Evolutionary conservation across 2,797 vertebrate genomes (phyloP).

Genomic region (Dermochelys coriacea): DNA sequence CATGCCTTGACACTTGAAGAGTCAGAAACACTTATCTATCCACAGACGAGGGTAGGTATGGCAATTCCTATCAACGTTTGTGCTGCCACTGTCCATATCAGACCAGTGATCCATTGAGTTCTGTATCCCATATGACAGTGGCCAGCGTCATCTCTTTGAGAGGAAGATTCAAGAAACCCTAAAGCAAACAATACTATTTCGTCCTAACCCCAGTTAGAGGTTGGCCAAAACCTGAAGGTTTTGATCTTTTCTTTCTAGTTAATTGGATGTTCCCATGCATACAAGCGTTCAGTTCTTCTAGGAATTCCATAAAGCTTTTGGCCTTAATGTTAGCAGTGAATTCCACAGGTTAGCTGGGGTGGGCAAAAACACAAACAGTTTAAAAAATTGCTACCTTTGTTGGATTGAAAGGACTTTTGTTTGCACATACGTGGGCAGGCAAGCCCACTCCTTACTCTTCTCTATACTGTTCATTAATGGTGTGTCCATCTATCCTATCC

Average conservation of each 20-base stretch:
- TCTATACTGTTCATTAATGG: not conserved
- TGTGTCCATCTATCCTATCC: not conserved
- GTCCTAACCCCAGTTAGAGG: not conserved
- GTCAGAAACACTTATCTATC: not conserved
- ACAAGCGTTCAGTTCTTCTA: not conserved
- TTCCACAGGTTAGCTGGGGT: not conserved
- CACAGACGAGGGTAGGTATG: not conserved
- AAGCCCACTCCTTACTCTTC: not conserved
- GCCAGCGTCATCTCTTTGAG: not conserved
- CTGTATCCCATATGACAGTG: not conserved
- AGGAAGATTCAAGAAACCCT: not conserved
- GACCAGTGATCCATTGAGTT: not conserved
- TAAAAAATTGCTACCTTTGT: accelerated
- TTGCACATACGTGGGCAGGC: accelerated
- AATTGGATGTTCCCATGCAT: not conserved
- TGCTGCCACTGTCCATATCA: not conserved
- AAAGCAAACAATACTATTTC: not conserved
- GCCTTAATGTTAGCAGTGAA: accelerated
- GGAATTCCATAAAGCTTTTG: not conserved
- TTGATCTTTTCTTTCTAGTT: not conserved
- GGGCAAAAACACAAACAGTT: accelerated
- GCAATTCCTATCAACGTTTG: not conserved
- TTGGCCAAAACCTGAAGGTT: not conserved
- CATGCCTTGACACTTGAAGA: not conserved
- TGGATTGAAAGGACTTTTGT: not conserved